A percentile compares a stretch with the other conserved stretches of the same genome.
These are phyloP conservation scores for Onychostruthus taczanowskii DNA, from an alignment of 2,113 vertebrate species.

Conservation along the genomic window DNA sequence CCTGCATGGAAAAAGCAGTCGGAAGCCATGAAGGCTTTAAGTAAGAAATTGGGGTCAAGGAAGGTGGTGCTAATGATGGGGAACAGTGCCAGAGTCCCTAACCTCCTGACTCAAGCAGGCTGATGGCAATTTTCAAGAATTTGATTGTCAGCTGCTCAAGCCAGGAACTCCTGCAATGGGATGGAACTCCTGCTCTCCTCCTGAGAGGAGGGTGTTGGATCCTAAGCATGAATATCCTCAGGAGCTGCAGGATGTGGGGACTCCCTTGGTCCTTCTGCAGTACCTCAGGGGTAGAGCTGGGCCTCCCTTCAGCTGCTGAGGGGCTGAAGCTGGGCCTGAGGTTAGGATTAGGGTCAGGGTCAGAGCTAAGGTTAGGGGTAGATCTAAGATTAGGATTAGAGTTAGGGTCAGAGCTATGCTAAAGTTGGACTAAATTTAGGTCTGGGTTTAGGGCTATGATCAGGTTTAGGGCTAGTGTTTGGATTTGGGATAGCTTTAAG, in stretches of 20 bases:
- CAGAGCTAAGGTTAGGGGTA: background rate
- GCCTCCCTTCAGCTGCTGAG: background rate
- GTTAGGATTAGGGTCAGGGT: background rate
- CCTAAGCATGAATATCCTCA: fast-evolving
- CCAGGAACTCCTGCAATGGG: background rate
- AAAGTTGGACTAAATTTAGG: background rate
- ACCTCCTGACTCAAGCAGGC: background rate
- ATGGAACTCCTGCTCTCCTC: background rate
- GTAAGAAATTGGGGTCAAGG: background rate
- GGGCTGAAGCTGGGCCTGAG: background rate
- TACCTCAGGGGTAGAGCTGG: background rate
- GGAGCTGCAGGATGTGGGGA: background rate
- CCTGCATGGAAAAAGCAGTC: background rate
- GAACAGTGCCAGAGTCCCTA: background rate
- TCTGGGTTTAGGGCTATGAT: background rate
- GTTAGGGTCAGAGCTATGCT: background rate
- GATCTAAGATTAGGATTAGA: too few species aligned
- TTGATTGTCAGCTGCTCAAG: background rate
- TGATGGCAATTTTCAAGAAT: background rate
- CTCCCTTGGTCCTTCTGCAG: background rate
- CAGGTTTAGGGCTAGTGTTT: background rate
- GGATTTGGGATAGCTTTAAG: background rate
- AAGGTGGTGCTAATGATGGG: background rate
- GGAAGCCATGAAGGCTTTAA: background rate
- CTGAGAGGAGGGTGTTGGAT: background rate